A percentile compares a stretch with the other conserved stretches of the same genome.
These are phyloP conservation scores for Nysson spinosus DNA, from an alignment of 2,888 invertebrate species.

Conservation along the genomic window DNA sequence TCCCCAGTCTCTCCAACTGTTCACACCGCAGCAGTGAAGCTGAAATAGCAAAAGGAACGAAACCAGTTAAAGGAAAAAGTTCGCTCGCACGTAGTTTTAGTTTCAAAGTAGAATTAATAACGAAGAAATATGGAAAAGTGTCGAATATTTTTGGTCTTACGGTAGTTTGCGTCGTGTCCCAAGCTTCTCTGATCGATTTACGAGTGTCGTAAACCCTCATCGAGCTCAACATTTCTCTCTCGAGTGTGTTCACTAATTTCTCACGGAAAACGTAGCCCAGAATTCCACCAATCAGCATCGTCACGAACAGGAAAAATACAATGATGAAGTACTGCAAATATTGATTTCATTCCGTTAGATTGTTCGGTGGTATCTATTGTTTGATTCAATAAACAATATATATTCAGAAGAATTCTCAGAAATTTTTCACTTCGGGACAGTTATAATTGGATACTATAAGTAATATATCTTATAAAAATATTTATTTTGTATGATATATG, in stretches of 20 bases:
- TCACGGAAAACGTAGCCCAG: conserved; percentile 93
- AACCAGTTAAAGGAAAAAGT: conserved; percentile 17
- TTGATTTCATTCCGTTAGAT: not conserved
- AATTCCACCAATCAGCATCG: conserved; percentile 93
- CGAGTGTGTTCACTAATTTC: conserved; percentile 87
- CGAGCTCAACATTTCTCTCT: conserved; percentile 88
- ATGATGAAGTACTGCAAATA: conserved; percentile 90
- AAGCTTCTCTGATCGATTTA: conserved; percentile 86
- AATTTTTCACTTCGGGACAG: too few species aligned
- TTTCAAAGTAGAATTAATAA: too few species aligned
- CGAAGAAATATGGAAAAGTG: too few species aligned
- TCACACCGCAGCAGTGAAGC: conserved; percentile 91
- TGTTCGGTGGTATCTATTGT: too few species aligned
- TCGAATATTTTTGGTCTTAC: too few species aligned
- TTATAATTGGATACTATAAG: too few species aligned
- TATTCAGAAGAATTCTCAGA: too few species aligned
- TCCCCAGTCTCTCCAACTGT: conserved; percentile 87
- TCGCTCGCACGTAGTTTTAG: too few species aligned
- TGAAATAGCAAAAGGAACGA: conserved; percentile 73
- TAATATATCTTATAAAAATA: too few species aligned
- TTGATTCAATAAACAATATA: too few species aligned
- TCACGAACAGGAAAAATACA: conserved; percentile 92
- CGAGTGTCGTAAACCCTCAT: conserved; percentile 86
- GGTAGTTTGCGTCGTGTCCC: conserved; percentile 91
- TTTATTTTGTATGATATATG: too few species aligned